phyloP scores from a whole-genome alignment of 2,797 vertebrate genomes.

The Melanotaenia parkinsoni region DNA sequence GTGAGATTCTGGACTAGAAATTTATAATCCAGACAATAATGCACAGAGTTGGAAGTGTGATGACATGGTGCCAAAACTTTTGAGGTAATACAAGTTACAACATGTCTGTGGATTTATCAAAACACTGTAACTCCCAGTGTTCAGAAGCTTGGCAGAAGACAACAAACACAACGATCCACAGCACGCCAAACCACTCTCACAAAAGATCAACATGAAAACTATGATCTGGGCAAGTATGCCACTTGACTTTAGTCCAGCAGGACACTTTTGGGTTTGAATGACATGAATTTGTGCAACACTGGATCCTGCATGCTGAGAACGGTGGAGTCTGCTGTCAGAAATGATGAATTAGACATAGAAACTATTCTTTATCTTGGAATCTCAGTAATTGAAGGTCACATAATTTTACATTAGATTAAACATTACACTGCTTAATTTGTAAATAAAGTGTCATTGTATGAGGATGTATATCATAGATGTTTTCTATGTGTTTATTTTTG shows the following conservation, averaged over 20 bases:
- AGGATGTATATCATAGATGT: not conserved
- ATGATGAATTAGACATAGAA: not conserved
- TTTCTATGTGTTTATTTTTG: not conserved
- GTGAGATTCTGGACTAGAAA: not conserved
- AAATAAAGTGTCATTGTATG: not conserved
- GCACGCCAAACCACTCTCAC: not conserved
- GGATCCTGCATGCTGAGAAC: not conserved
- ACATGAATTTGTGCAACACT: not conserved
- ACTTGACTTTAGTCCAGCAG: not conserved
- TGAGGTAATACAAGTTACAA: not conserved
- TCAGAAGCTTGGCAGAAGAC: not conserved
- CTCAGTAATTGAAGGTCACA: not conserved
- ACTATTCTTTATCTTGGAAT: not conserved
- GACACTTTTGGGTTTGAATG: not conserved
- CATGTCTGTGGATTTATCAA: not conserved
- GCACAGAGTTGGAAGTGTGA: not conserved
- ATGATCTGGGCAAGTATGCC: not conserved
- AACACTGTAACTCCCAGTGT: not conserved
- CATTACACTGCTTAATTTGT: too few relatives aligned
- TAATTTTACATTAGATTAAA: not conserved
- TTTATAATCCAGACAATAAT: not conserved
- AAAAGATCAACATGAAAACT: not conserved
- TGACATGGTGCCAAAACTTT: not conserved
- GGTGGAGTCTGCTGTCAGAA: not conserved
- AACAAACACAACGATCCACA: not conserved